These are phyloP conservation scores for Mellilla xanthometata DNA, from an alignment of 2,888 invertebrate genomes.

Conservation along the genomic window DNA sequence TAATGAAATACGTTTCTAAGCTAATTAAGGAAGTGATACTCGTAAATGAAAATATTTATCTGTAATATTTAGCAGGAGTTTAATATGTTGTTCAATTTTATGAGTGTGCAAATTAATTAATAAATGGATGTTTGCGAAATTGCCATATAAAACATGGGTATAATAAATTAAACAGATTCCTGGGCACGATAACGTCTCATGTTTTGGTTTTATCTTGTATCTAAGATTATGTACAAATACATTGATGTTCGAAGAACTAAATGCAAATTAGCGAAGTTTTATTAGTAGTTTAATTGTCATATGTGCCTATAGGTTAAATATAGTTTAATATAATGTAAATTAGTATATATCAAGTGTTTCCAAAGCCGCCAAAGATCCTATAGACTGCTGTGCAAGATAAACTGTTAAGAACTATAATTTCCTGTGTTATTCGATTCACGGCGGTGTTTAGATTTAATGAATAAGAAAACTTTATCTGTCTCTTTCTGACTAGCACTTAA, in stretches of 20 bases:
- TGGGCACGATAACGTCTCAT: neutral
- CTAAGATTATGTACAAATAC: neutral
- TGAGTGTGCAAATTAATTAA: slow-evolving; percentile 19
- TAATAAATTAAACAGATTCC: slow-evolving; percentile 27
- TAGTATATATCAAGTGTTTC: too few relatives aligned
- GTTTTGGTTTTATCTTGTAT: slow-evolving; percentile 6
- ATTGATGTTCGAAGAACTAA: neutral
- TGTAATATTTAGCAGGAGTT: slow-evolving; percentile 7
- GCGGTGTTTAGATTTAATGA: too few relatives aligned
- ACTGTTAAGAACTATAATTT: too few relatives aligned
- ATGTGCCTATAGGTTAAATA: too few relatives aligned
- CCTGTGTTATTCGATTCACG: too few relatives aligned
- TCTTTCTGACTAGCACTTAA: too few relatives aligned
- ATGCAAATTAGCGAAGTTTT: too few relatives aligned
- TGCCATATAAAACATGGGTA: slow-evolving; percentile 7
- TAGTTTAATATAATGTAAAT: too few relatives aligned
- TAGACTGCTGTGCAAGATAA: too few relatives aligned
- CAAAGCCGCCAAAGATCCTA: too few relatives aligned
- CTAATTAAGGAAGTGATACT: slow-evolving; percentile 48
- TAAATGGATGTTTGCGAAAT: slow-evolving; percentile 16
- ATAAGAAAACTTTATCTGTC: too few relatives aligned
- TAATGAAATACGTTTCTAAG: slow-evolving; percentile 21
- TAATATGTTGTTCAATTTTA: slow-evolving; percentile 10
- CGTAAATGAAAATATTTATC: slow-evolving; percentile 11
- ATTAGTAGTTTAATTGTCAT: too few relatives aligned